Percentiles rank a stretch among this genome's conserved stretches.
phyloP scores from a whole-genome alignment of 2,888 invertebrate species.

The Caenorhabditis panamensis region DNA sequence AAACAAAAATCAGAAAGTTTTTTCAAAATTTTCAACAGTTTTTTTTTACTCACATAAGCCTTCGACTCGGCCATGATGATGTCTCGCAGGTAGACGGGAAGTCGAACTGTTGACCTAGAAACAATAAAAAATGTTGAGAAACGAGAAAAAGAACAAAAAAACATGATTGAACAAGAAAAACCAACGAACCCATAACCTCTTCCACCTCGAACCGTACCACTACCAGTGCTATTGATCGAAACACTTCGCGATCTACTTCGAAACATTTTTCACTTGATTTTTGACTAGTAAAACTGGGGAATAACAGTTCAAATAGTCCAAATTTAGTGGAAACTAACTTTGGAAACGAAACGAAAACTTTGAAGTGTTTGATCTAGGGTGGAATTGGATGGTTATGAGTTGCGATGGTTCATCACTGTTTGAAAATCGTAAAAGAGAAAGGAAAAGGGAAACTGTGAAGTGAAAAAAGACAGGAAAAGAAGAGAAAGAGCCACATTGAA shows the following conservation, averaged over 20 bases:
- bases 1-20: background rate
- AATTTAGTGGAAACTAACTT: background rate
- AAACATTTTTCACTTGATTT: slow-evolving; percentile 26
- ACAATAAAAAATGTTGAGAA: background rate
- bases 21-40: background rate
- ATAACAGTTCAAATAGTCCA: background rate
- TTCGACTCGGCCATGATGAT: slow-evolving; percentile 56
- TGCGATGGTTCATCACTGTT: slow-evolving; percentile 37
- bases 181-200: slow-evolving; percentile 32
- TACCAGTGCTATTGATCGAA: slow-evolving; percentile 1
- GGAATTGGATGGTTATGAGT: slow-evolving; percentile 14
- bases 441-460: background rate
- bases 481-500: slow-evolving; percentile 15
- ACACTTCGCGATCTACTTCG: slow-evolving; percentile 36
- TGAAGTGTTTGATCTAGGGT: slow-evolving; percentile 25
- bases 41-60: slow-evolving; percentile 32
- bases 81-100: slow-evolving; percentile 40
- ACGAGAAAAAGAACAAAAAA: background rate
- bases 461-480: background rate
- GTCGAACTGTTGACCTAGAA: slow-evolving; percentile 37
- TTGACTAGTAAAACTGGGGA: background rate
- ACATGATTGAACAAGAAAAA: background rate
- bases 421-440: slow-evolving; percentile 57
- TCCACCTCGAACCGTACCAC: slow-evolving; percentile 27
- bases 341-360: slow-evolving; percentile 3